Evolutionary conservation across 1,140 invertebrate species (phyloP).

Genomic region (Sesamia nonagrioides): DNA sequence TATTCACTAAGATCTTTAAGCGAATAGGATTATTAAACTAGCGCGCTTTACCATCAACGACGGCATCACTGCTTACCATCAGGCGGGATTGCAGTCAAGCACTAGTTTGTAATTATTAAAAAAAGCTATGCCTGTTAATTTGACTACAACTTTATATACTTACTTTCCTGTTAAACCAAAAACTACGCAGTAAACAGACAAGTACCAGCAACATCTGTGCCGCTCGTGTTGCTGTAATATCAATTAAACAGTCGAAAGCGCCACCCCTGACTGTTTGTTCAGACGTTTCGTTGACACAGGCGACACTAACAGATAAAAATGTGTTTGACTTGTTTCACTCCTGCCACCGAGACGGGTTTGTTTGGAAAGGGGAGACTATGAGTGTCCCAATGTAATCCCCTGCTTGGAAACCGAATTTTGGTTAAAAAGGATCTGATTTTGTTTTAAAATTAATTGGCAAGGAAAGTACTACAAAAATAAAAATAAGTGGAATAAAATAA

Average conservation of each 20-base stretch:
- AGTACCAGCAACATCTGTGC: slow-evolving; percentile 47
- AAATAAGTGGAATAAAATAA: neutral
- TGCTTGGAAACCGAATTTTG: slow-evolving; percentile 24
- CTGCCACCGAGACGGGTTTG: slow-evolving; percentile 64
- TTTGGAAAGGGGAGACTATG: slow-evolving; percentile 54
- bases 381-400: slow-evolving; percentile 49
- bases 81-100: no score
- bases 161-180: neutral
- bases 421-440: neutral
- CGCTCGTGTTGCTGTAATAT: slow-evolving; percentile 62
- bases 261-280: slow-evolving; percentile 75
- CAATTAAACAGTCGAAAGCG: slow-evolving; percentile 70
- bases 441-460: neutral
- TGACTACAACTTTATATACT: neutral
- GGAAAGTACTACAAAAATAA: neutral
- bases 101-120: no score
- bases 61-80: no score
- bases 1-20: no score
- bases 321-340: slow-evolving; percentile 73
- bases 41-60: no score
- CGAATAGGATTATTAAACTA: no score
- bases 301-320: slow-evolving; percentile 74
- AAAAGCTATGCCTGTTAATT: no score
- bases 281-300: slow-evolving; percentile 70
- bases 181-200: slow-evolving; percentile 9